A percentile compares a stretch with the other conserved stretches of the same genome.
phyloP scores from a whole-genome alignment of 92 coral and sea anemone genomes.

The Zoanthus solanderi region DNA sequence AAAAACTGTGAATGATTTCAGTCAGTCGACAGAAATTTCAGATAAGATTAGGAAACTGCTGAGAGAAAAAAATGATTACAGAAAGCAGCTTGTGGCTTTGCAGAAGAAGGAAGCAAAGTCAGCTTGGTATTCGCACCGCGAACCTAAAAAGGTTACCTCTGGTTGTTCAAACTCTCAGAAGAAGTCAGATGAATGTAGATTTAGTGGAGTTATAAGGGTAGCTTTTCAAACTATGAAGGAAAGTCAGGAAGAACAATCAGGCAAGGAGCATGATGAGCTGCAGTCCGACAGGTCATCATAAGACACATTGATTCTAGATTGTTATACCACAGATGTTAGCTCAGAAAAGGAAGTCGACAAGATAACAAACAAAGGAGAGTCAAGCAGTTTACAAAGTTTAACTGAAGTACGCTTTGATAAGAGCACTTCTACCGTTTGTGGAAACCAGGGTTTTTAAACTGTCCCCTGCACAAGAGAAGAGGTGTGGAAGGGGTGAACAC shows the following conservation, averaged over 20 bases:
- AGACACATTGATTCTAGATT: background rate
- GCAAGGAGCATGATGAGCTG: background rate
- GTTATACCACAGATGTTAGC: too few relatives aligned
- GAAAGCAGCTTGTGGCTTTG: slow-evolving; percentile 42
- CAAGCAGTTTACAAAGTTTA: too few relatives aligned
- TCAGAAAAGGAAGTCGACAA: too few relatives aligned
- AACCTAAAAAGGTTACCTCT: slow-evolving; percentile 4
- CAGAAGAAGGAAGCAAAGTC: slow-evolving; percentile 54
- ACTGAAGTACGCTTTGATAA: too few relatives aligned
- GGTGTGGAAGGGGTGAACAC: slow-evolving; percentile 26
- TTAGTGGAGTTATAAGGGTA: background rate
- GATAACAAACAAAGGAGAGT: too few relatives aligned
- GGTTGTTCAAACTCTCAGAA: too few relatives aligned
- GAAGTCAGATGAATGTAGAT: background rate
- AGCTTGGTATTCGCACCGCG: slow-evolving; percentile 43
- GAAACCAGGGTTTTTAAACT: background rate
- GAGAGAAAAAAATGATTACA: slow-evolving; percentile 38
- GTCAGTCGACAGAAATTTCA: slow-evolving; percentile 38
- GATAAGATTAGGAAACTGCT: slow-evolving; percentile 36
- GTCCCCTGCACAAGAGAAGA: background rate
- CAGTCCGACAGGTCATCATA: background rate
- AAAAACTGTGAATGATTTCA: background rate
- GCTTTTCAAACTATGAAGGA: background rate
- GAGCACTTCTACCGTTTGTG: background rate
- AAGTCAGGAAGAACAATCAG: background rate